phyloP scores from a whole-genome alignment of 2,888 invertebrate species.

The Synanthedon myopaeformis region DNA sequence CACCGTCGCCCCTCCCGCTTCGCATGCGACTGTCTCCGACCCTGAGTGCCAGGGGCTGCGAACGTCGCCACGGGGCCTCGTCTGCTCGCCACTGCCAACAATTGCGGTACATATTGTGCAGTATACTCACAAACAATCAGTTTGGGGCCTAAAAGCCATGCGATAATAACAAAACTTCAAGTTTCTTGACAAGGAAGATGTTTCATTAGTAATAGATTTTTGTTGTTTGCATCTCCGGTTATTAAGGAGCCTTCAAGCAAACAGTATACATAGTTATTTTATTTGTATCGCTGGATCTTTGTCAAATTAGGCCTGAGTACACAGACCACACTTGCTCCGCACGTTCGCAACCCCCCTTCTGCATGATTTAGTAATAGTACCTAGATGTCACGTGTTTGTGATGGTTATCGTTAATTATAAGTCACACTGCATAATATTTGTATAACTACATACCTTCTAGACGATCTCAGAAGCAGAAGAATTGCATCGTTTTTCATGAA shows the following conservation, averaged over 20 bases:
- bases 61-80: constrained; percentile 50
- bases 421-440: neutral
- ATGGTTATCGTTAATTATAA: constrained; percentile 28
- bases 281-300: constrained; percentile 31
- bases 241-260: neutral
- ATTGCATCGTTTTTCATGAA: too few species aligned
- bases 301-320: constrained; percentile 33
- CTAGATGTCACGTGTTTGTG: constrained; percentile 56
- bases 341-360: constrained; percentile 69
- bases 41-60: constrained; percentile 67
- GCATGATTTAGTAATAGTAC: constrained; percentile 57
- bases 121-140: constrained; percentile 27
- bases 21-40: constrained; percentile 70
- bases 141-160: constrained; percentile 26
- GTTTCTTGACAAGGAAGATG: too few species aligned
- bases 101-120: constrained; percentile 50
- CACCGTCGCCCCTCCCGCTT: constrained; percentile 70
- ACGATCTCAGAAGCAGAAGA: too few species aligned
- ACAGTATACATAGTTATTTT: neutral
- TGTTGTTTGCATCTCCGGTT: neutral
- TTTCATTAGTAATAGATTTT: too few species aligned
- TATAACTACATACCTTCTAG: too few species aligned
- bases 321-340: constrained; percentile 46
- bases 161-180: constrained; percentile 10
- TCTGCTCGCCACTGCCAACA: constrained; percentile 42